These are phyloP conservation scores for Ornithorhynchus anatinus DNA, from an alignment of 2,113 vertebrate genomes.

Conservation along the genomic window DNA sequence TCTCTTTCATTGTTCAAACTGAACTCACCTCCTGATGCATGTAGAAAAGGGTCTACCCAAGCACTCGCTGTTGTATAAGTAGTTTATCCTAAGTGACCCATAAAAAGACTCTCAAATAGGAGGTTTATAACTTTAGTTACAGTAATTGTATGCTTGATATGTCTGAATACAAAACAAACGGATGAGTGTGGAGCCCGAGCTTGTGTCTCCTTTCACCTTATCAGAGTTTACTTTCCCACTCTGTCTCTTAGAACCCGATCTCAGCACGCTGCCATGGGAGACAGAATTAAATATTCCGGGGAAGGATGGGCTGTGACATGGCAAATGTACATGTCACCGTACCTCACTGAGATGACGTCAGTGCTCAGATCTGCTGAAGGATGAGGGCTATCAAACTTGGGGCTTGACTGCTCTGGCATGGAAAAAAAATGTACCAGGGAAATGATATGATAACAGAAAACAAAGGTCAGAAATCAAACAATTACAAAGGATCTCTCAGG, in stretches of 20 bases:
- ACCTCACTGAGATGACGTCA: not conserved
- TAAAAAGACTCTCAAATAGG: conserved; percentile 75
- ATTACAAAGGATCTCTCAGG: conserved; percentile 46
- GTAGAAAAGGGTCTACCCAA: conserved; percentile 77
- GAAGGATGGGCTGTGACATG: not conserved
- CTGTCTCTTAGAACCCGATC: conserved; percentile 4
- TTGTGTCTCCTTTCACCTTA: not conserved
- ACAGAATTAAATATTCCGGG: not conserved
- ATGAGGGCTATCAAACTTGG: conserved; percentile 3
- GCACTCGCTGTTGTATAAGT: conserved; percentile 73
- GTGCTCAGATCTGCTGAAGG: not conserved
- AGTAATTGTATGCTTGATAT: conserved; percentile 75
- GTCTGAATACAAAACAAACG: conserved; percentile 74
- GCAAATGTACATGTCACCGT: not conserved
- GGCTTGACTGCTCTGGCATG: not conserved
- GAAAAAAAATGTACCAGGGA: conserved; percentile 18
- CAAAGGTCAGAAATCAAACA: conserved; percentile 37
- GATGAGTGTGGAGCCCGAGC: conserved; percentile 32
- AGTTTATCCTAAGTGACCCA: conserved; percentile 85
- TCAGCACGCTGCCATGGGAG: not conserved
- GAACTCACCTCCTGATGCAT: conserved; percentile 76
- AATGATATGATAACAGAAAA: conserved; percentile 31
- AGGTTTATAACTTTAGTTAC: conserved; percentile 74
- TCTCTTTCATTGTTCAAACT: conserved; percentile 73
- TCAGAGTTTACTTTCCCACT: not conserved